Evolutionary conservation across 1,140 invertebrate species (phyloP), one percentile per base, ranked within the genome.

Genomic region (Papilio polytes): DNA sequence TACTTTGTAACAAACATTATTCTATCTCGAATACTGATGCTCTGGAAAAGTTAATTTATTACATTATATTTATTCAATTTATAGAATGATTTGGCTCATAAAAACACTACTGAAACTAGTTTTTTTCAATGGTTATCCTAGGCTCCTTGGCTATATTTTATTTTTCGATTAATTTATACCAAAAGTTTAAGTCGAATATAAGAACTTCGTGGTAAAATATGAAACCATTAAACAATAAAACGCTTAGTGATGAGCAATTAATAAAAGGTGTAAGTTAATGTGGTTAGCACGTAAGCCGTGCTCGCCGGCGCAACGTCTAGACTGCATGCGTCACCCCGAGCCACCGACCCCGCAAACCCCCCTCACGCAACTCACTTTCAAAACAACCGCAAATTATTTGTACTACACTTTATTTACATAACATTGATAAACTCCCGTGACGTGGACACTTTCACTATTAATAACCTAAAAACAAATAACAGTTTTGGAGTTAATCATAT

Each of bases 241-340:
- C 85, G 88, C 82, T 82, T 82, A 83, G 84, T 90, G 88, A 91
- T 90, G 88, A 89, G 90, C 87, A 92, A 94, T 92, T 91, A 93
- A 94, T 94, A 91, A 94, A 90, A 88, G 85, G 86, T 91, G 88
- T 88, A 90, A 91, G 91, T 87, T 90, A 90, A 91, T 90, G 86
- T 87, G 81, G 85, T 87, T 90, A 91, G 88, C 85, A 86, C 87
- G 89, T 86, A 90, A 92, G 91, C 86, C 80, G 81, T 87, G 86
- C 90, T 88, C 90, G 89, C 85, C 87, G 88, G 83, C 84, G 82
- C 84, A 84, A 88, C 86, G 88, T 89, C 88, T 90, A 91, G 89
- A 90, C 91, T 83, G 81, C 84, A 87, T 90, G 90, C 90, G 92
- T 92, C 92, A 89, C 91, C 89, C 90, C 82, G 53, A 20, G 18